A percentile compares a stretch with the other conserved stretches of the same genome.
Evolutionary conservation across 2,797 vertebrate genomes (phyloP).

Genomic region (Karalla daura): DNA sequence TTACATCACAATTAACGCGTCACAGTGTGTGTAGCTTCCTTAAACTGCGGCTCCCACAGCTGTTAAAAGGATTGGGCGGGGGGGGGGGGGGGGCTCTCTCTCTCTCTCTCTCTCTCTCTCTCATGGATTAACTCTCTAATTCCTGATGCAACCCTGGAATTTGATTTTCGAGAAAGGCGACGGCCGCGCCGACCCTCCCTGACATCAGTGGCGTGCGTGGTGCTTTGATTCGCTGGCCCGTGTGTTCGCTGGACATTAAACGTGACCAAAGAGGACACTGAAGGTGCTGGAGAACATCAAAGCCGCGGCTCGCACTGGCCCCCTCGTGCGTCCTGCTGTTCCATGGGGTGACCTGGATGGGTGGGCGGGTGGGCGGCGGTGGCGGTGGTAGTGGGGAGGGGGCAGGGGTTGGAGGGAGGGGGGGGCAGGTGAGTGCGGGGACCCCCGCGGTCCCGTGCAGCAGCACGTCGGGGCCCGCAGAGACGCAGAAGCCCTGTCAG

Average conservation of each 20-base stretch:
- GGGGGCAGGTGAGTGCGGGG: too few relatives aligned
- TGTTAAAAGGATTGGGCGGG: background rate
- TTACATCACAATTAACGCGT: constrained; percentile 13
- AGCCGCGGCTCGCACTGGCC: constrained; percentile 41
- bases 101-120: too few relatives aligned
- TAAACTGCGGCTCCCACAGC: background rate
- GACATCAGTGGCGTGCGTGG: constrained; percentile 49
- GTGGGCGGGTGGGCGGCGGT: too few relatives aligned
- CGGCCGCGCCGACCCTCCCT: constrained; percentile 31
- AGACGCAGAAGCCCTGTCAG: constrained; percentile 66
- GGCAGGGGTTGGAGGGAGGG: too few relatives aligned
- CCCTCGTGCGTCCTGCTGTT: constrained; percentile 23
- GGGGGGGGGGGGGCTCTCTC: too few relatives aligned
- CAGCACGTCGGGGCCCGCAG: constrained; percentile 46
- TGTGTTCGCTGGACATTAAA: constrained; percentile 58
- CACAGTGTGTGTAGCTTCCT: background rate
- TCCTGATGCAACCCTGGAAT: constrained; percentile 18
- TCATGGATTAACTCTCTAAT: constrained; percentile 8
- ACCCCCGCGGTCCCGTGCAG: constrained; percentile 34
- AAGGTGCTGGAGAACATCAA: constrained; percentile 69
- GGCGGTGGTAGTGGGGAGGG: too few relatives aligned
- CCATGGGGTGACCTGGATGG: constrained; percentile 54
- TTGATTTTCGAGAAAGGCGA: constrained; percentile 19
- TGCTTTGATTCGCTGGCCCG: constrained; percentile 63
- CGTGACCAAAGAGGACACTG: constrained; percentile 63